Conservation (phyloP, 2,113 vertebrate species). For the Elaphurus davidianus region DNA sequence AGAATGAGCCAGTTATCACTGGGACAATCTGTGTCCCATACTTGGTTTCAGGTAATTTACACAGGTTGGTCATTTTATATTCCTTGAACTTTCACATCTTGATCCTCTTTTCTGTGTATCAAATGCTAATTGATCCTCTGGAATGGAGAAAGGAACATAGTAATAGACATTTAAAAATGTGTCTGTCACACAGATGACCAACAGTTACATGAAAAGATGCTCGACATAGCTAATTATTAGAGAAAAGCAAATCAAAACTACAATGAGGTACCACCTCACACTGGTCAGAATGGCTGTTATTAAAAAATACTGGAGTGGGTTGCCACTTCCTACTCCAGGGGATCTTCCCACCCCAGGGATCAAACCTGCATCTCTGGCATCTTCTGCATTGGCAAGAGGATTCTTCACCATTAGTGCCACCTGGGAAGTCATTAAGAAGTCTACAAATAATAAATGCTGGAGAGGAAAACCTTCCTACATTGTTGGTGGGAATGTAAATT, state of each 20-base stretch:
- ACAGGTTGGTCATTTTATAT: not conserved
- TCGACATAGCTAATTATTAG: not conserved
- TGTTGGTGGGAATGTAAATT: not conserved
- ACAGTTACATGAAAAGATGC: not conserved
- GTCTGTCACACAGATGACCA: not conserved
- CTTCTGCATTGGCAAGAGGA: not conserved
- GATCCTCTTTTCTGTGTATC: not conserved
- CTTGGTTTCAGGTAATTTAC: not conserved
- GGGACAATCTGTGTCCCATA: not conserved
- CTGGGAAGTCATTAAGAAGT: not conserved
- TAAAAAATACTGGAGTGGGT: not conserved
- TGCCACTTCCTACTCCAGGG: not conserved
- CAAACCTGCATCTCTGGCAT: not conserved
- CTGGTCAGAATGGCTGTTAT: not conserved
- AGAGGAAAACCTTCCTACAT: not conserved
- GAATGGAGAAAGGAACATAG: not conserved
- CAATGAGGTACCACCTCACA: not conserved
- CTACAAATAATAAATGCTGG: not conserved
- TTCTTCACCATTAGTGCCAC: not conserved
- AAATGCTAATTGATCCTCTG: not conserved
- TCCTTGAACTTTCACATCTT: conserved; percentile 19
- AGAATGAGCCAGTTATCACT: not conserved
- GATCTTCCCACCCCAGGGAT: not conserved
- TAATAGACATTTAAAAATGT: not conserved
- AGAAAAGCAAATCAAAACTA: not conserved